Base-by-base conservation (phyloP, 2,888 invertebrate species). In the Sarcophaga variegata region DNA sequence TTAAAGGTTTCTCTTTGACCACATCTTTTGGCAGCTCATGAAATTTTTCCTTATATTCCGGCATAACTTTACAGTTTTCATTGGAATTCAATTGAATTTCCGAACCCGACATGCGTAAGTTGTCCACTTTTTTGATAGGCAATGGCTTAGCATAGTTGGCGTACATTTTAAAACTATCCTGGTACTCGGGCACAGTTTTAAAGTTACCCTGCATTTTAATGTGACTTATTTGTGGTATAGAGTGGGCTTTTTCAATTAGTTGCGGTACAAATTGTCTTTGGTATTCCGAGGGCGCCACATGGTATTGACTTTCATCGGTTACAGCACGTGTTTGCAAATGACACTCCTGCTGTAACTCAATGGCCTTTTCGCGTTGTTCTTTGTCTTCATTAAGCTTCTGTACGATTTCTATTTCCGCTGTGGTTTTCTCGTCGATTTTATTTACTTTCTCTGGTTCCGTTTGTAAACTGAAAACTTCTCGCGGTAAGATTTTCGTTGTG, bases 181-280 rank as follows among this genome's bases (percentile, higher is more conserved):
- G 90, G 83, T 94, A 94, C 86, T 93, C 93, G 5, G 94, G 92
- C 63, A 93, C 89, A 0, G 92, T 91, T 11, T 89, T 88, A 74
- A 93, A 93, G 45, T 92, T 90, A 4, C 93, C 93, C 71, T 92
- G 91, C 89, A 93, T 90, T 89, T 92, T 91, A 25, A 93, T 91
- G 88, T 93, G 92, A 84, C 92, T 92, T 70, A 92, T 89, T 88
- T 94, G 94, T 1, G 93, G 93, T 88, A 94, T 94, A 17, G 93
- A 93, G 63, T 93, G 92, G 1, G 93, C 93, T 88, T 93, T 93
- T 80, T 92, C 93, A 49, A 92, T 90, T 75, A 92, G 91, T 54
- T 82, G 84, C 84, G 91, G 92, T 82, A 92, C 90, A 83, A 88
- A 93, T 88, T 93, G 92, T 1, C 92, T 91, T 66, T 89, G 91